These are phyloP conservation scores for Ailurus styani DNA, from an alignment of 2,113 vertebrate species.

Conservation along the genomic window DNA sequence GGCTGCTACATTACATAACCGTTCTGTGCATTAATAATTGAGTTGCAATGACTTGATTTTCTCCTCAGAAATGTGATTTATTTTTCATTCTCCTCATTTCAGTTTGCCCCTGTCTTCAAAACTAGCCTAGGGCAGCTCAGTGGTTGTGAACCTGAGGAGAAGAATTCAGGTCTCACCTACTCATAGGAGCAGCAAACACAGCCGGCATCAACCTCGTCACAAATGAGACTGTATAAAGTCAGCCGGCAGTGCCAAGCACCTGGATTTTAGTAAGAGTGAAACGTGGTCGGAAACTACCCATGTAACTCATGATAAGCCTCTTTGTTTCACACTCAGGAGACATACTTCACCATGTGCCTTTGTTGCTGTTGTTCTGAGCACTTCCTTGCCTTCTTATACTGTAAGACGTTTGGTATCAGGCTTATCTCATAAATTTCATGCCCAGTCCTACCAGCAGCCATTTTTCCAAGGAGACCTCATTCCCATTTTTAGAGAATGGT, in stretches of 20 bases:
- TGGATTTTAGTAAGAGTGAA: neutral
- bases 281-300: neutral
- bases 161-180: neutral
- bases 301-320: neutral
- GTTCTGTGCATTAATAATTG: constrained; percentile 58
- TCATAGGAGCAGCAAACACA: neutral
- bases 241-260: fast-evolving
- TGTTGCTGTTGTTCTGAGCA: neutral
- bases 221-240: too few relatives aligned
- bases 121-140: neutral
- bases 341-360: neutral
- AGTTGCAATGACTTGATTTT: constrained; percentile 55
- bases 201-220: fast-evolving
- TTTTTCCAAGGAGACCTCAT: neutral
- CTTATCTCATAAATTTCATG: neutral
- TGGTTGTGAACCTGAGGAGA: neutral
- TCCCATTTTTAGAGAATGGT: neutral
- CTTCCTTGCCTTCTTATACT: neutral
- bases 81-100: constrained; percentile 16
- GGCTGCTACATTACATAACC: constrained; percentile 21
- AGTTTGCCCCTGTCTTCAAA: neutral
- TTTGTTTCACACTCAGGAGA: neutral
- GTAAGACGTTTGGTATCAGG: neutral
- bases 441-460: neutral
- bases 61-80: constrained; percentile 35